Conservation (phyloP, 2,797 vertebrate genomes). For the Coccyzus lansbergi region DNA sequence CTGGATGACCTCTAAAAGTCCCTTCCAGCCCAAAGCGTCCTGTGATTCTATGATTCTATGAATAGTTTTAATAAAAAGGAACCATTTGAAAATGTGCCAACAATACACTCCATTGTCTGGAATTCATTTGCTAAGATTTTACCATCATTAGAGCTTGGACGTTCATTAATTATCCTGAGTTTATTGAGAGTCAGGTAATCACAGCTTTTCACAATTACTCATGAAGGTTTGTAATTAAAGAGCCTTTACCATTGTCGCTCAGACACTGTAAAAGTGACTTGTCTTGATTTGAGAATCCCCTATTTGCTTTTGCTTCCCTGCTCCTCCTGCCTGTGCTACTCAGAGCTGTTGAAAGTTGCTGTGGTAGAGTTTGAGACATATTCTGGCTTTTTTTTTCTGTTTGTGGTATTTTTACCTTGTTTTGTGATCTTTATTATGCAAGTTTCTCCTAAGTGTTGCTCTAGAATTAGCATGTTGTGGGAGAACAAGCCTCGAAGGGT, state of each 20-base stretch:
- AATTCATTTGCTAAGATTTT: conserved; percentile 32
- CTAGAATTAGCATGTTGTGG: background rate
- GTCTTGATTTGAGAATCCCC: background rate
- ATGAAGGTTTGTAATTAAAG: conserved; percentile 25
- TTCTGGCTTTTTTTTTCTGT: background rate
- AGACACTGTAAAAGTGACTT: background rate
- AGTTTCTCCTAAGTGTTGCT: background rate
- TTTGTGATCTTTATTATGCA: background rate
- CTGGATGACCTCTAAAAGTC: no score
- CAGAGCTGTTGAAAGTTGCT: background rate
- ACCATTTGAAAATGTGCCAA: conserved; percentile 7
- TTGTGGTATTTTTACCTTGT: background rate
- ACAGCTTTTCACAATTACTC: conserved; percentile 7
- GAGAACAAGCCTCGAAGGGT: background rate
- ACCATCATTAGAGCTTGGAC: conserved; percentile 24
- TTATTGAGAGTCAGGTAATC: conserved; percentile 49
- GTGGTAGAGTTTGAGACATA: background rate
- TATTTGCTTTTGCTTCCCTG: background rate
- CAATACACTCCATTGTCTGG: conserved; percentile 15
- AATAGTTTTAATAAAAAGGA: background rate
- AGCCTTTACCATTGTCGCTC: background rate
- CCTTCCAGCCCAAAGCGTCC: no score
- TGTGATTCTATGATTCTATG: no score
- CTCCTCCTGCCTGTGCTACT: background rate
- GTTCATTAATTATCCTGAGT: conserved; percentile 44